Conservation (phyloP, 1,140 invertebrate genomes). For the Lepidostoma basale region DNA sequence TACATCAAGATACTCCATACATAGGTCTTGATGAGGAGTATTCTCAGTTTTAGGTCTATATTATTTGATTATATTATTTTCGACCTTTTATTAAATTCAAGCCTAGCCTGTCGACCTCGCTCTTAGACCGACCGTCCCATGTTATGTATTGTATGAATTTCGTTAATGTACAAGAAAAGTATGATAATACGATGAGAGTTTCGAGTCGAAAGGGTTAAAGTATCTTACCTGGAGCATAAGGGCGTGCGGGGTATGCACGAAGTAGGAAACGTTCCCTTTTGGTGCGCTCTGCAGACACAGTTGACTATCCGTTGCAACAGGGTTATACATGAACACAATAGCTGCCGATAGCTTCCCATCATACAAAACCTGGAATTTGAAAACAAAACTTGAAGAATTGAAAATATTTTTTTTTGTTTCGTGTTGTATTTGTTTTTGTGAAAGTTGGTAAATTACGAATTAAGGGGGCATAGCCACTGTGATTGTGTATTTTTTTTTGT, state of each 20-base stretch:
- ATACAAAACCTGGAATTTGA: constrained; percentile 85
- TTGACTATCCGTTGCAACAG: constrained; percentile 97
- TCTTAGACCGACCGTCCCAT: no score
- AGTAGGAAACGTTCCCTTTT: constrained; percentile 95
- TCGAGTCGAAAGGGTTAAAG: background rate
- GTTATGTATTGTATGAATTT: no score
- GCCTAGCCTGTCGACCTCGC: no score
- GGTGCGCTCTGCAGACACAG: constrained; percentile 96
- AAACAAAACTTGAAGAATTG: background rate
- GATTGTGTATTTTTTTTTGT: background rate
- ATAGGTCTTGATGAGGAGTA: no score
- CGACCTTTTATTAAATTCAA: no score
- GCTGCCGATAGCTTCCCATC: constrained; percentile 96
- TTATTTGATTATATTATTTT: no score
- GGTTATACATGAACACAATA: constrained; percentile 99
- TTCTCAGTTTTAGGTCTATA: no score
- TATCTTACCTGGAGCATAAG: constrained; percentile 93
- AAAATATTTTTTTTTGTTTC: constrained; percentile 17
- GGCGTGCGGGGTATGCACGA: constrained; percentile 98
- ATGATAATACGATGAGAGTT: background rate
- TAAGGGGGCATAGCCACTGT: no score
- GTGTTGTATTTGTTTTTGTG: background rate
- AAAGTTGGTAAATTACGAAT: background rate
- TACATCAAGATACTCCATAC: no score
- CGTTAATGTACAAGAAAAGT: no score